Evolutionary conservation across 2,888 invertebrate genomes (phyloP).

Genomic region (Stenichneumon culpator): DNA sequence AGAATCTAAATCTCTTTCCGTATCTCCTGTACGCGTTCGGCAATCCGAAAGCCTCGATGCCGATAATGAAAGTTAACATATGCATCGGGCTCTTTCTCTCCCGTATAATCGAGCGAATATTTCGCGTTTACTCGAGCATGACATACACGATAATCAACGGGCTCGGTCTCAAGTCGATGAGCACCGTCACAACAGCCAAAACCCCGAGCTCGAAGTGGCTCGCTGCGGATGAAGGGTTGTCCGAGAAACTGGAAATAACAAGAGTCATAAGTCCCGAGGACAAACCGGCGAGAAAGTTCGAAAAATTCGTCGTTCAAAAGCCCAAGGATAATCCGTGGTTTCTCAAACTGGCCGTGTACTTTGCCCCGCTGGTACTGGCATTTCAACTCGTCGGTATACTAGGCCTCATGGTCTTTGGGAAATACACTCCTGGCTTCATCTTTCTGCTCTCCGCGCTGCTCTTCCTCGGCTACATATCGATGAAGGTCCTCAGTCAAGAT

Average conservation of each 20-base stretch:
- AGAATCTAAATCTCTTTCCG: conserved; percentile 83
- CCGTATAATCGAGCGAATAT: conserved; percentile 73
- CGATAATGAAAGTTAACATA: conserved; percentile 77
- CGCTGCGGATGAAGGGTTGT: conserved; percentile 18
- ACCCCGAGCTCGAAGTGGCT: conserved; percentile 3
- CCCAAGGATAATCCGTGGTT: conserved; percentile 74
- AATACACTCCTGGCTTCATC: conserved; percentile 82
- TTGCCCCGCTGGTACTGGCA: conserved; percentile 77
- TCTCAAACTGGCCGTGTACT: conserved; percentile 78
- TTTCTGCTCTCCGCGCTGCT: conserved; percentile 80
- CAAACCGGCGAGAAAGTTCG: conserved; percentile 58
- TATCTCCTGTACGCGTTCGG: conserved; percentile 83
- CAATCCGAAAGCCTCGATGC: conserved; percentile 80
- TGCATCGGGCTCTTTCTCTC: conserved; percentile 76
- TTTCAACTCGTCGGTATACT: conserved; percentile 78
- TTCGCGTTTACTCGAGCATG: conserved; percentile 76
- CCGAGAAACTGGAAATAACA: conserved; percentile 24
- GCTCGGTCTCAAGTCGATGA: conserved; percentile 45
- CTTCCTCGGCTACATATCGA: conserved; percentile 80
- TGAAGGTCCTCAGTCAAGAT: conserved; percentile 79
- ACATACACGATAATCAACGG: conserved; percentile 68
- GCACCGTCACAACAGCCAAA: conserved; percentile 15
- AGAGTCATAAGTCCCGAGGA: conserved; percentile 9
- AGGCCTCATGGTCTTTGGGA: conserved; percentile 77
- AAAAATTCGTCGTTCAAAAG: conserved; percentile 70